phyloP scores from a whole-genome alignment of 1,140 invertebrate species.

The Procambarus clarkii region DNA sequence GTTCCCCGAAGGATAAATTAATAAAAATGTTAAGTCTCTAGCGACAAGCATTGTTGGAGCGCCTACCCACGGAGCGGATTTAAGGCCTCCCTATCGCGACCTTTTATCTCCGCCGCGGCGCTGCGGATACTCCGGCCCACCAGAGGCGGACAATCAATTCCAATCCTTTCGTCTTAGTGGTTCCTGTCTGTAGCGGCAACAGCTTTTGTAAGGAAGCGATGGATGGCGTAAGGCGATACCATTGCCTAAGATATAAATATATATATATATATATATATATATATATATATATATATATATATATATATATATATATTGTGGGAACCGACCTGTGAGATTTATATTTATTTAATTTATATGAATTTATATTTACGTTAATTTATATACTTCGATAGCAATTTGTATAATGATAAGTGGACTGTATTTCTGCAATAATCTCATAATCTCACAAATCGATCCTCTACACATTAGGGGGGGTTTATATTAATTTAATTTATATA shows the following conservation, averaged over 20 bases:
- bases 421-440: too few species aligned
- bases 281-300: not conserved
- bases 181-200: not conserved
- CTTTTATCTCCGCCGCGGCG: not conserved
- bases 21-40: not conserved
- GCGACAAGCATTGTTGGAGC: not conserved
- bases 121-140: not conserved
- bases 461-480: too few species aligned
- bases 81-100: not conserved
- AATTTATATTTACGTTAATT: too few species aligned
- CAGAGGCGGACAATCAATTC: not conserved
- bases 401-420: too few species aligned
- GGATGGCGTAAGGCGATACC: not conserved
- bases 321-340: too few species aligned
- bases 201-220: not conserved
- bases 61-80: not conserved
- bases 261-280: not conserved
- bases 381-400: too few species aligned
- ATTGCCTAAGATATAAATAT: not conserved
- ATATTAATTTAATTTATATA: too few species aligned
- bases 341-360: too few species aligned
- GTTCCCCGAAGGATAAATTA: not conserved
- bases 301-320: too few species aligned
- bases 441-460: too few species aligned
- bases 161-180: not conserved